Percentiles rank a stretch among this genome's conserved stretches.
phyloP scores from a whole-genome alignment of 2,888 invertebrate genomes.

The Lasioglossum vierecki region DNA sequence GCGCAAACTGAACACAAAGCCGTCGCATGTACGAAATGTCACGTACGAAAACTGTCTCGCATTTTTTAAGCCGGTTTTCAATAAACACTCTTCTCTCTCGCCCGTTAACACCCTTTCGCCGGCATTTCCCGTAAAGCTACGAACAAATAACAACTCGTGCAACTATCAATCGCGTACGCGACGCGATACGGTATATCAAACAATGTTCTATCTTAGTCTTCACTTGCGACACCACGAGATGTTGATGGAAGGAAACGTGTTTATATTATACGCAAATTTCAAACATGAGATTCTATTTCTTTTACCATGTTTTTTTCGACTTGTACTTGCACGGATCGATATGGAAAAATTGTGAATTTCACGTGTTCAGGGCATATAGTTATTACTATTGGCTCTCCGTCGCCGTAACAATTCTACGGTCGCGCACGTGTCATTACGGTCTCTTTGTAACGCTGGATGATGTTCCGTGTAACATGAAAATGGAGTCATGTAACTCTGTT shows the following conservation, averaged over 20 bases:
- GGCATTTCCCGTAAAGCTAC: not conserved
- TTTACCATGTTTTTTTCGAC: not conserved
- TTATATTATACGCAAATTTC: not conserved
- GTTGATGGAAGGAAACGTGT: too few species aligned
- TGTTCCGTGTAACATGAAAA: conserved; percentile 72
- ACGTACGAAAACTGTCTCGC: conserved; percentile 57
- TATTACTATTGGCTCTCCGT: conserved; percentile 54
- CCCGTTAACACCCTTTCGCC: not conserved
- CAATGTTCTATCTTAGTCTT: not conserved
- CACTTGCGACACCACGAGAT: not conserved
- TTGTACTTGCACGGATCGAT: not conserved
- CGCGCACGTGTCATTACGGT: conserved; percentile 65
- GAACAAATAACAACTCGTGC: conserved; percentile 6
- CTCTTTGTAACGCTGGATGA: conserved; percentile 69
- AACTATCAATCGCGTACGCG: not conserved
- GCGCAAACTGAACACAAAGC: conserved; percentile 57
- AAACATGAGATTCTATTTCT: not conserved
- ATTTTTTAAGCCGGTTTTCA: conserved; percentile 53
- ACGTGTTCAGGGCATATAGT: conserved; percentile 41
- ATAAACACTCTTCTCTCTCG: conserved; percentile 45
- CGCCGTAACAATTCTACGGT: conserved; percentile 53
- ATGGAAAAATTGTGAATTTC: not conserved
- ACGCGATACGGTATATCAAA: not conserved
- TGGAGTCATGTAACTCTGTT: conserved; percentile 73
- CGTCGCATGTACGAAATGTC: conserved; percentile 46